Conservation (phyloP, 2,888 invertebrate genomes). For the Atethmia centrago region DNA sequence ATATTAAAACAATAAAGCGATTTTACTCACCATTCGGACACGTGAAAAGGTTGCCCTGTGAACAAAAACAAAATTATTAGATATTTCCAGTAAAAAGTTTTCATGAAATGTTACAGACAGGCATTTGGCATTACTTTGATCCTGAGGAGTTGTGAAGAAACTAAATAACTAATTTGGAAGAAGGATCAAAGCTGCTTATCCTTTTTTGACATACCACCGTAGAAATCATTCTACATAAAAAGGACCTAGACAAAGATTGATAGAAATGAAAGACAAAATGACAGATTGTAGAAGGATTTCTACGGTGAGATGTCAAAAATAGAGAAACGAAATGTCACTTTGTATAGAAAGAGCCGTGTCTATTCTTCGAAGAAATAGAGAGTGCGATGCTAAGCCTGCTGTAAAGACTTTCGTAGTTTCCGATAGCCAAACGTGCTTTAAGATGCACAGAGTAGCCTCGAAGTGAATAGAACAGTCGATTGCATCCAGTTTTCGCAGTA, state of each 20-base stretch:
- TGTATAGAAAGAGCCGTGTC: too few relatives aligned
- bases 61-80: constrained; percentile 69
- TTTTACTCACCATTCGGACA: constrained; percentile 93
- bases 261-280: too few relatives aligned
- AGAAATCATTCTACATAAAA: too few relatives aligned
- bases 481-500: background rate
- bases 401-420: background rate
- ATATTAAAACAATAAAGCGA: constrained; percentile 56
- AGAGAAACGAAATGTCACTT: too few relatives aligned
- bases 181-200: constrained; percentile 27
- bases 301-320: too few relatives aligned
- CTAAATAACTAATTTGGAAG: constrained; percentile 8
- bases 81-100: constrained; percentile 46
- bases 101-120: constrained; percentile 22
- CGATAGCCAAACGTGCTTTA: background rate
- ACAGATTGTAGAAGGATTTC: too few relatives aligned
- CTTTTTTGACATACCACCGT: background rate
- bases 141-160: constrained; percentile 23
- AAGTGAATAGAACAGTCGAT: background rate
- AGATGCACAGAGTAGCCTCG: background rate
- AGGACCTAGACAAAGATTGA: too few relatives aligned
- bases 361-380: too few relatives aligned
- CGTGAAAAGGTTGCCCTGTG: constrained; percentile 92
- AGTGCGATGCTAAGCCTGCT: too few relatives aligned
- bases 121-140: constrained; percentile 33